Evolutionary conservation across 1,140 invertebrate species (phyloP).

Genomic region (Drosophila tropicalis): DNA sequence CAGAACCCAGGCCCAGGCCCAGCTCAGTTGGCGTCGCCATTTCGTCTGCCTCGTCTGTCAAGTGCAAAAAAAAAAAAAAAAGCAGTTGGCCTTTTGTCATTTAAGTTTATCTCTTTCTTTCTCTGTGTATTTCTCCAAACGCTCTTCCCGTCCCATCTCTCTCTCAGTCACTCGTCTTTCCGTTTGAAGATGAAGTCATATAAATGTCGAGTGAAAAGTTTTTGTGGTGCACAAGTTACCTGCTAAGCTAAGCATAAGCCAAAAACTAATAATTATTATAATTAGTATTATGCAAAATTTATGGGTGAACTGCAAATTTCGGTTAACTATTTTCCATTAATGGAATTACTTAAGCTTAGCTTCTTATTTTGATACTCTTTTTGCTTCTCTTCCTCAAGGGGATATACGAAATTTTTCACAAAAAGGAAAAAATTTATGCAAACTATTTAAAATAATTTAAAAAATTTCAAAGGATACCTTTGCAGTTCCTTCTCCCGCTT

Average conservation of each 20-base stretch:
- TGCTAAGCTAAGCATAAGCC: constrained; percentile 26
- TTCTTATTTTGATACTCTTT: not conserved
- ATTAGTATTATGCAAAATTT: not conserved
- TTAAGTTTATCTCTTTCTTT: not conserved
- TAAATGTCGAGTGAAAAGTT: constrained; percentile 28
- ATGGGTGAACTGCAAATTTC: not conserved
- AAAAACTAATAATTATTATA: constrained; percentile 15
- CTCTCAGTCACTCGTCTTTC: constrained; percentile 1
- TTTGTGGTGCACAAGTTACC: constrained; percentile 20
- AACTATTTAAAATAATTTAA: no score
- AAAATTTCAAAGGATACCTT: no score
- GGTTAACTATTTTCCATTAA: not conserved
- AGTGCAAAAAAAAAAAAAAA: constrained; percentile 4
- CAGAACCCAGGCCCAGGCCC: not conserved
- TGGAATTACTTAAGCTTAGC: not conserved
- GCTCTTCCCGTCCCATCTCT: not conserved
- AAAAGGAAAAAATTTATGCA: no score
- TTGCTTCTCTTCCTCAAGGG: no score
- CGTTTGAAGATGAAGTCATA: constrained; percentile 52
- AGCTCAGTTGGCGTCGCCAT: constrained; percentile 36
- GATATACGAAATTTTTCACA: not conserved
- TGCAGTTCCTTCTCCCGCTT: not conserved
- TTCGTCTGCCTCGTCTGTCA: constrained; percentile 36
- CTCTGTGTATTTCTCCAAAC: not conserved
- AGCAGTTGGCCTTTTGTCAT: constrained; percentile 32